Evolutionary conservation across 2,113 vertebrate species (phyloP).

Genomic region (Carettochelys insculpta): DNA sequence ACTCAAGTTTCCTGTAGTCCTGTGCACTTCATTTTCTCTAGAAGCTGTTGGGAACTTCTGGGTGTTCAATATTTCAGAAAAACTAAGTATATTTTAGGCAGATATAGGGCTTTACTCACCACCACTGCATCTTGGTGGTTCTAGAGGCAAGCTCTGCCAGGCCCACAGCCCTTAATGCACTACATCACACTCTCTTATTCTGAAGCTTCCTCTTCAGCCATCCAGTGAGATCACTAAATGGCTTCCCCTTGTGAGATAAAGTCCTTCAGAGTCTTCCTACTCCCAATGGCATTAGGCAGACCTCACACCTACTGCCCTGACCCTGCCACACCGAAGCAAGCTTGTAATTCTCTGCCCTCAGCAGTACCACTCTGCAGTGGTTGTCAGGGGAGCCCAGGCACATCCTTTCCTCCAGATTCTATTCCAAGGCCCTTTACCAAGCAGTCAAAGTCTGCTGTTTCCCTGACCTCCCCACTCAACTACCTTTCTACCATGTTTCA

Average conservation of each 20-base stretch:
- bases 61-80: neutral
- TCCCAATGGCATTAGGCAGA: neutral
- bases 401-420: neutral
- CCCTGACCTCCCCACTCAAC: neutral
- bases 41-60: neutral
- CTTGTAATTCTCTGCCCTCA: neutral
- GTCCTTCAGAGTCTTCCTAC: neutral
- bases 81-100: neutral
- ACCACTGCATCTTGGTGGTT: neutral
- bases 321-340: neutral
- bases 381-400: neutral
- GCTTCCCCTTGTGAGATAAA: neutral
- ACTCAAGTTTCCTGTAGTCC: neutral
- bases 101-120: neutral
- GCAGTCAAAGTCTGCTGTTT: neutral
- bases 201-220: neutral
- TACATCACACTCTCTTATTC: neutral
- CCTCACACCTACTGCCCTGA: neutral
- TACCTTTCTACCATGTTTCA: neutral
- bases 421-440: neutral
- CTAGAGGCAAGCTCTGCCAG: neutral
- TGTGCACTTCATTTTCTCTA: neutral
- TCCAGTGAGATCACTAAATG: neutral
- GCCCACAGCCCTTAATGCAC: neutral
- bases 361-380: neutral